These are phyloP conservation scores for Chrysaora quinquecirrha DNA, from an alignment of 30 jellyfish, hydroid and myxozoan species.

Conservation along the genomic window DNA sequence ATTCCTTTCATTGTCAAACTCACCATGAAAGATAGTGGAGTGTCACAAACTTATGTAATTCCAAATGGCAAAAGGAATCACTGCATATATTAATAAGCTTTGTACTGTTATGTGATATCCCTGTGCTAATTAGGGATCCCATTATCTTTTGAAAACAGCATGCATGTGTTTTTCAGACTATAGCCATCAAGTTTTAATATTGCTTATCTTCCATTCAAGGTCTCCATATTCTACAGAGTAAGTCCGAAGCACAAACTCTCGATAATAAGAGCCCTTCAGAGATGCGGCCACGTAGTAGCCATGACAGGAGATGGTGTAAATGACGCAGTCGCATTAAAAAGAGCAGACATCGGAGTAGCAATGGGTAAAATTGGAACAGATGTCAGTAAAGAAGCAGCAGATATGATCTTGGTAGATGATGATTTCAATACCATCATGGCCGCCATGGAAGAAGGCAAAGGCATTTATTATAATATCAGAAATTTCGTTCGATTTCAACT, in stretches of 20 bases:
- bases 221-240: slow-evolving; percentile 82
- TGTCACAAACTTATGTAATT: too few relatives aligned
- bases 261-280: slow-evolving; percentile 85
- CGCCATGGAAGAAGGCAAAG: slow-evolving; percentile 97
- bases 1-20: too few relatives aligned
- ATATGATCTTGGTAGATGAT: slow-evolving; percentile 91
- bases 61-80: too few relatives aligned
- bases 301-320: slow-evolving; percentile 99
- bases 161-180: background rate
- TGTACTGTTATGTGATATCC: too few relatives aligned
- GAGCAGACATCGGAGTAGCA: slow-evolving; percentile 96
- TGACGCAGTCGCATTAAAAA: slow-evolving; percentile 92
- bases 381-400: slow-evolving; percentile 99
- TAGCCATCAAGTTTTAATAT: background rate
- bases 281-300: slow-evolving; percentile 93
- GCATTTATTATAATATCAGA: slow-evolving; percentile 86
- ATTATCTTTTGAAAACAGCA: too few relatives aligned
- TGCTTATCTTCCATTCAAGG: slow-evolving; percentile 51
- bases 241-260: slow-evolving; percentile 92
- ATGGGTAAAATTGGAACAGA: slow-evolving; percentile 98
- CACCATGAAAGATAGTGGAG: too few relatives aligned
- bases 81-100: too few relatives aligned
- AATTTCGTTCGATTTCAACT: slow-evolving; percentile 96
- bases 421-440: slow-evolving; percentile 90
- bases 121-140: too few relatives aligned